Conservation (phyloP, 2,113 vertebrate genomes). For the Cryptomyrus ogoouensis region DNA sequence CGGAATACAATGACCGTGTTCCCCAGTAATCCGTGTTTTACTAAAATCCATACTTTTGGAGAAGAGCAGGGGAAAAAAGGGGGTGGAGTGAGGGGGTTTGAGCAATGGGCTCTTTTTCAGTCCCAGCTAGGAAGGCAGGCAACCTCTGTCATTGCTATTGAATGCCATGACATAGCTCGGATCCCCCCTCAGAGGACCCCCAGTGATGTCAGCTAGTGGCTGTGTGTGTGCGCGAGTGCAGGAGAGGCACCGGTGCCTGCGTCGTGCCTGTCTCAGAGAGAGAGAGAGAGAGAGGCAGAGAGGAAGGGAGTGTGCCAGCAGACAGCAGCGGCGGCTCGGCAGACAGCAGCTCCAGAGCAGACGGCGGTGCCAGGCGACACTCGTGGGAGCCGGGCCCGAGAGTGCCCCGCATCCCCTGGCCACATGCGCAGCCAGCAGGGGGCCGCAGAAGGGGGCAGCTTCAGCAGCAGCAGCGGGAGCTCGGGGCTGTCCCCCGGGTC, state of each 20-base stretch:
- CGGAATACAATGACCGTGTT: constrained; percentile 14
- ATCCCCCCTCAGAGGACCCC: constrained; percentile 66
- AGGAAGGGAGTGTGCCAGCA: constrained; percentile 26
- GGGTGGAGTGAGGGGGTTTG: constrained; percentile 4
- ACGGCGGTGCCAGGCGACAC: constrained; percentile 40
- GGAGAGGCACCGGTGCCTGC: constrained; percentile 23
- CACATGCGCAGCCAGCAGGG: constrained; percentile 67
- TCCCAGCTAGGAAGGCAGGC: not conserved
- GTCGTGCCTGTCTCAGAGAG: constrained; percentile 24
- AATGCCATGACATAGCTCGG: constrained; percentile 27
- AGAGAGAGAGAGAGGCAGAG: constrained; percentile 26
- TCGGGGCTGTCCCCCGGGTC: constrained; percentile 69
- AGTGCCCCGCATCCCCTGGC: constrained; percentile 42
- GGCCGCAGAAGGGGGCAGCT: constrained; percentile 60
- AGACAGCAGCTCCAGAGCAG: constrained; percentile 37
- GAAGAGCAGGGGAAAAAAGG: constrained; percentile 8
- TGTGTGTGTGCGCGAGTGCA: constrained; percentile 30
- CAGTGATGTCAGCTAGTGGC: constrained; percentile 62
- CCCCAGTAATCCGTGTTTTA: constrained; percentile 24
- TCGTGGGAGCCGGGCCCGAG: constrained; percentile 34
- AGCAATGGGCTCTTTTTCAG: constrained; percentile 21
- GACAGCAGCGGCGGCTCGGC: constrained; percentile 17
- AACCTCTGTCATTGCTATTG: not conserved
- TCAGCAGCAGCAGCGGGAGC: constrained; percentile 59
- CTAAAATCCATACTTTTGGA: constrained; percentile 31